Base-by-base conservation (phyloP, 2,113 vertebrate species). In the Hiodon tergisus region DNA sequence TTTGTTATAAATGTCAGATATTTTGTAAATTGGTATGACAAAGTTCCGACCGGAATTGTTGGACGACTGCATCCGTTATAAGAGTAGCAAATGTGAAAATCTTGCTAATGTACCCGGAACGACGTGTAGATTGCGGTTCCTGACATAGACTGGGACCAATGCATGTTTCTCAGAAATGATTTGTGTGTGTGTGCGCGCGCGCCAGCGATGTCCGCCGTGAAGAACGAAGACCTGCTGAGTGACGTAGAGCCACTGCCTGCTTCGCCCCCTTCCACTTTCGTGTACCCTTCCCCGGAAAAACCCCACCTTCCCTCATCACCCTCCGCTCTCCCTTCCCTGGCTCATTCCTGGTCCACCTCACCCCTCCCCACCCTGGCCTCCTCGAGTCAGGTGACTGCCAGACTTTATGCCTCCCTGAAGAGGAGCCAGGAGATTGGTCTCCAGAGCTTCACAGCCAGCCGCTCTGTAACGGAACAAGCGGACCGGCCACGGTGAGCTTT, bases 331-430 rank as follows among this genome's bases (percentile, higher is more conserved):
- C 75, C 87, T 13, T 77, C 70, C 69, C 31, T 78, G 48, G 10
- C 77, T 10, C 75, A 46, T 11, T 80, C 81, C 63, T 75, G 75
- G 75, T 76, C 83, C 7, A 66, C 79, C 52, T 76, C 82, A 3
- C 77, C 76, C 6, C 75, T 77, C 51, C 50, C 77, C 61, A 5
- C 48, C 10, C 66, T 72, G 48, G 16, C 69, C 0, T 72, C 79
- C 2, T 90, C 87, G 58, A 88, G 88, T 0, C 83, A 88, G 75
- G 89, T 91, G 70, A 91, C 89, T 0, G 81, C 89, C 0, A 86
- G 85, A n/a, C 89, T 91, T 47, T 91, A 91, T 48, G 69, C 88
- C 4, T 92, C 91, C 3, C 78, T 93, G 69, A 88, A 84, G 72
- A 83, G 81, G 48, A 89, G 87, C 80, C 82, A 81, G 75, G 83